Base-by-base conservation (phyloP, 2,888 invertebrate genomes). In the Yponomeuta evonymella region DNA sequence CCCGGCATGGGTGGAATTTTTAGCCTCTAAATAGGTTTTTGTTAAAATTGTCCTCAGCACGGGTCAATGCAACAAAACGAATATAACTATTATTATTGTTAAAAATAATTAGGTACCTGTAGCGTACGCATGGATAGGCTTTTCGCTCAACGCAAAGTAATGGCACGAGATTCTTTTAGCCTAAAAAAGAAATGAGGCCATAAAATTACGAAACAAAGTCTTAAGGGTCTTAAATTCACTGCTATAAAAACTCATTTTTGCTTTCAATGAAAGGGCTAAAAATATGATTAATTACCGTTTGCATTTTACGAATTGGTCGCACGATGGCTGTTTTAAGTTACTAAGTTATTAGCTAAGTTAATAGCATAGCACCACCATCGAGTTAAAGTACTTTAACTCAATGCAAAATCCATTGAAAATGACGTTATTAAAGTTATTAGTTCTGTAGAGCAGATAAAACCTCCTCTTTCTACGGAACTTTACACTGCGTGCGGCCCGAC, bases 191-290 rank as follows among this genome's bases (percentile, higher is more conserved):
- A 64, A 30, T 2, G 64, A 9, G 23, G 11, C 29, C 12, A 90
- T 90, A 91, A 90, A 91, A 90, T 88, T 90, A 91, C 90, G 90
- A 90, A 90, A 91, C 86, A 90, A 88, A 88, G 88, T 88, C 79
- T 83, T 82, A 81, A 81, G 76, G 76, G 76, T 78, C 78, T 81
- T 82, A 83, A 58, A 58, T 15, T 15, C 3, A 15, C 51, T 58
- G 15, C 15, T 1, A 58, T 1, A 58, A 43, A 58, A 58, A 58
- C 51, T 58, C 51, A 15, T 43, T 43, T 43, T 43, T 43, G 43
- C 43, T 63, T 63, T 63, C 29, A 63, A 15, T 12, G 33, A 33
- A 65, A 65, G 29, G 65, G 65, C 65, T 65, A 65, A 65, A 64
- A 65, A 83, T 81, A 86, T 87, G 85, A 88, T 86, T 86, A 86